Conservation (phyloP, 2,888 invertebrate genomes). For the Mesochorus sp. region DNA sequence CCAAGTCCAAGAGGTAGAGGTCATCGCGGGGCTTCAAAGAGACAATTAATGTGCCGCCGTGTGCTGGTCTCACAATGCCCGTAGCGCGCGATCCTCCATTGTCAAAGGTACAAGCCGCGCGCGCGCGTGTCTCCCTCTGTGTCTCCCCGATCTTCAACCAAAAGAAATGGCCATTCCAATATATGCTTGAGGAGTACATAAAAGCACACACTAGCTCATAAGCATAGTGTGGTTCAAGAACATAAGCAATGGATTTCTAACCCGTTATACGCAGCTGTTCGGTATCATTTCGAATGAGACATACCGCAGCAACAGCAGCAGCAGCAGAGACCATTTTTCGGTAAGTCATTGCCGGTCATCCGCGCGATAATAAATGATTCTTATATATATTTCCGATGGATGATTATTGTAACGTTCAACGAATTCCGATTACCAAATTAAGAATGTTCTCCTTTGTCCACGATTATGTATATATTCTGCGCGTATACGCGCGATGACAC, state of each 20-base stretch:
- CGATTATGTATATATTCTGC: no score
- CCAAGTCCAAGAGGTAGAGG: slow-evolving; percentile 66
- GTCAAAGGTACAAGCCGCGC: slow-evolving; percentile 73
- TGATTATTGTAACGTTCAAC: no score
- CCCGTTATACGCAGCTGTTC: background rate
- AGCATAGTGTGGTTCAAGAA: slow-evolving; percentile 35
- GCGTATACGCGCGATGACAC: no score
- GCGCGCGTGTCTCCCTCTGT: slow-evolving; percentile 72
- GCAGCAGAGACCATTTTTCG: slow-evolving; percentile 4
- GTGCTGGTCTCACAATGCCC: slow-evolving; percentile 73
- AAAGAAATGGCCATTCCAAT: slow-evolving; percentile 48
- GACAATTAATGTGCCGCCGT: slow-evolving; percentile 78
- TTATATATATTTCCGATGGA: no score
- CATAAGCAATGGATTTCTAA: slow-evolving; percentile 24
- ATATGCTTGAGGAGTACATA: slow-evolving; percentile 55
- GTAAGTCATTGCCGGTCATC: slow-evolving; percentile 20
- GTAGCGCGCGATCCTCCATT: slow-evolving; percentile 73
- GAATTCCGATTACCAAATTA: no score
- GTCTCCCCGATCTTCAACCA: slow-evolving; percentile 63
- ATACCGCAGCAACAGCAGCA: no score
- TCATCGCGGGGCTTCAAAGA: slow-evolving; percentile 77
- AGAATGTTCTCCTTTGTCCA: no score
- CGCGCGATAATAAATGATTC: background rate
- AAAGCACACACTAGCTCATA: slow-evolving; percentile 55
- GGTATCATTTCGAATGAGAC: background rate